Evolutionary conservation across 2,113 vertebrate genomes (phyloP).

Genomic region (Astur gentilis): DNA sequence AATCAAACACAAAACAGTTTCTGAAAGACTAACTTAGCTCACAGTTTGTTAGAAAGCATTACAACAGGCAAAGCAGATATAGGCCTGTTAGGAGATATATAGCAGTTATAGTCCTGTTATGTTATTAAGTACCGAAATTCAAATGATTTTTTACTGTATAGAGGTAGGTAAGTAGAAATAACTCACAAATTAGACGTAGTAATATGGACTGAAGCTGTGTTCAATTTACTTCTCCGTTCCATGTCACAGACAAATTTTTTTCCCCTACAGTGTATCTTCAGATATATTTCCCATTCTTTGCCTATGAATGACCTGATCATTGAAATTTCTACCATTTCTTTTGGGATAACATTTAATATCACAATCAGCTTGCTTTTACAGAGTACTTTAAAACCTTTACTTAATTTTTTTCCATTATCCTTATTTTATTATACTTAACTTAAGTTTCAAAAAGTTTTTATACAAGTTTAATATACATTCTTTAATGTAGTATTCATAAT

Average conservation of each 20-base stretch:
- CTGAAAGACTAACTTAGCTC: not conserved
- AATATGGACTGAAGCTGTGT: not conserved
- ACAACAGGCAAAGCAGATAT: rapidly evolving
- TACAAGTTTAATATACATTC: not conserved
- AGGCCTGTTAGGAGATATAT: not conserved
- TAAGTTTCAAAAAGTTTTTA: not conserved
- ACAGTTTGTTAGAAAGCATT: not conserved
- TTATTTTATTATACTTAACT: not conserved
- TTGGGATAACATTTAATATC: not conserved
- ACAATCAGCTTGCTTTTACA: not conserved
- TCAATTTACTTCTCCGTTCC: not conserved
- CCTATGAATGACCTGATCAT: not conserved
- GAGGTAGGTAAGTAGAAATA: not conserved
- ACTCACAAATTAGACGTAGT: not conserved
- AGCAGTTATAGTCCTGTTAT: not conserved
- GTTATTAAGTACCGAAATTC: not conserved
- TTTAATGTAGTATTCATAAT: not conserved
- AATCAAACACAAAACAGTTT: not conserved
- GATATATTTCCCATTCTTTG: not conserved
- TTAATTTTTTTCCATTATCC: not conserved
- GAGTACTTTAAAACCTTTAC: not conserved
- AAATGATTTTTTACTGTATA: not conserved
- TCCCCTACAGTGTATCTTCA: not conserved
- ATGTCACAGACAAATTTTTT: rapidly evolving
- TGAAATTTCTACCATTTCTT: not conserved